Base-by-base conservation (phyloP, 2,888 invertebrate genomes). In the Rotaria magnacalcarata region DNA sequence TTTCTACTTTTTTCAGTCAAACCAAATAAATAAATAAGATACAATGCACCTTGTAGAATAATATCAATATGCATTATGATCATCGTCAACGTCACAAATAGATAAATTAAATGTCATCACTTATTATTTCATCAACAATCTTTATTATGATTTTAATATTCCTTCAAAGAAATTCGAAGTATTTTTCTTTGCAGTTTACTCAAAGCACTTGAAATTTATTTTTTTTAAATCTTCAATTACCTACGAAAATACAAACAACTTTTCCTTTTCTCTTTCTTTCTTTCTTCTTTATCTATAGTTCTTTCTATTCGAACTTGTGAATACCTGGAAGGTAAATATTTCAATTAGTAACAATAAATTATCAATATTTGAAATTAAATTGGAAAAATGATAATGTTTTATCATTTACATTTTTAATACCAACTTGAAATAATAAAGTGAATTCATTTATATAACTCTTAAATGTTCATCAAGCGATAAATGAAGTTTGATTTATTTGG, bases 381-480 rank as follows among this genome's bases (percentile, higher is more conserved):
- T 52, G 11, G 16, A 52, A 14, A 67, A 67, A 67, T 67, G 10
- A 67, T 67, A 27, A 67, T 67, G 6, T 16, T 2, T 27, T 16
- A 67, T 67, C 27, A 67, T 67, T 67, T 41, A 67, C 67, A 67
- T 67, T 34, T 67, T 67, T 67, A 16, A 34, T 27, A 34, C 19
- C 34, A 67, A 41, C 34, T 67, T 67, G 19, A 67, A 16, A 67
- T 41, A 34, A 60, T 27, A 14, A 60, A 60, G 24, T 60, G 27
- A 60, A 0, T 5, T 27, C 34, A 7, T 67, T 67, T 67, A 67
- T 27, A 67, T 27, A 67, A 67, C 34, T 41, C 67, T 67, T 67
- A 34, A 67, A 19, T 67, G 67, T 34, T 67, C 67, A 67, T 67
- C 34, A 19, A 67, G 34, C 67, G 67, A 67, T 67, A 67, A 67